These are phyloP conservation scores for Alectoris magna DNA, from an alignment of 2,797 vertebrate species.

Conservation along the genomic window DNA sequence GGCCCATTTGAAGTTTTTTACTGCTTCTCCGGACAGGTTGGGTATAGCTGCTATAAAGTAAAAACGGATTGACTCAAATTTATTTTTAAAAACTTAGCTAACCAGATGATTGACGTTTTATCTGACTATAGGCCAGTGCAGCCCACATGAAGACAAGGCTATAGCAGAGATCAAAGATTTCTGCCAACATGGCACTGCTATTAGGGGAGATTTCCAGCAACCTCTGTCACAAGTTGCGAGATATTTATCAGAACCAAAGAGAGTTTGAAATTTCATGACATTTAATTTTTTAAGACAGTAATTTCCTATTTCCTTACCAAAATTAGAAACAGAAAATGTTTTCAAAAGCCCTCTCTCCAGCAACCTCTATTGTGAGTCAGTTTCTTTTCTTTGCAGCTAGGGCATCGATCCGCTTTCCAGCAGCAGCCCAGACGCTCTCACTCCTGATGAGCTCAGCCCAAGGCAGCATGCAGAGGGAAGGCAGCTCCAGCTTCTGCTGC, in stretches of 20 bases:
- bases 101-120: slow-evolving; percentile 15
- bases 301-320: slow-evolving; percentile 58
- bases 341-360: background rate
- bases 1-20: background rate
- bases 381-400: background rate
- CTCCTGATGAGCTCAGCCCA: background rate
- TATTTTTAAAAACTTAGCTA: background rate
- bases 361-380: background rate
- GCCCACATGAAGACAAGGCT: slow-evolving; percentile 22
- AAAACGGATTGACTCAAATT: background rate
- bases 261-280: slow-evolving; percentile 35
- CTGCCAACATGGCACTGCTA: background rate
- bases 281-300: slow-evolving; percentile 66
- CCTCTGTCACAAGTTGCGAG: slow-evolving; percentile 29
- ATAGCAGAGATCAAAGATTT: background rate
- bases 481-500: background rate
- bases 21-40: background rate
- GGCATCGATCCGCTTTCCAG: background rate
- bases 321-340: slow-evolving; percentile 58
- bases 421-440: background rate
- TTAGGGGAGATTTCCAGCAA: slow-evolving; percentile 44
- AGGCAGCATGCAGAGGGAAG: background rate
- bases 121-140: slow-evolving; percentile 4
- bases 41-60: background rate
- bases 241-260: slow-evolving; percentile 58